Evolutionary conservation across 2,113 vertebrate genomes (phyloP).

Genomic region (Phyllostomus hastatus): DNA sequence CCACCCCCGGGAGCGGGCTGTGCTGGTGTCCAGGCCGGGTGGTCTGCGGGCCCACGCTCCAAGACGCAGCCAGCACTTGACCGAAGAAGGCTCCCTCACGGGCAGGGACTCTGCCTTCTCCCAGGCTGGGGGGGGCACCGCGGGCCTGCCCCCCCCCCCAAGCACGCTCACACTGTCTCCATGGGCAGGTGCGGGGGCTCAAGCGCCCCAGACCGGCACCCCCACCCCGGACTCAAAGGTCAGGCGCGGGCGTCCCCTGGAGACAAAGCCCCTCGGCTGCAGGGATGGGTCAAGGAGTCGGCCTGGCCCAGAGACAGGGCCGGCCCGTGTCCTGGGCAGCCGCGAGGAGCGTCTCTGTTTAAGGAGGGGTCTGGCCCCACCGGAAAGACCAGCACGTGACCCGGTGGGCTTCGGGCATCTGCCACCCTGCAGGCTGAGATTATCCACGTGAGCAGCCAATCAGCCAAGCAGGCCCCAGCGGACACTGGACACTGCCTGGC

Average conservation of each 20-base stretch:
- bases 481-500: background rate
- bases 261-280: fast-evolving
- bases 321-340: background rate
- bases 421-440: background rate
- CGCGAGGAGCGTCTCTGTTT: background rate
- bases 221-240: background rate
- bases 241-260: background rate
- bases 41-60: background rate
- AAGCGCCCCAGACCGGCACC: background rate
- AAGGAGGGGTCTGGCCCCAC: background rate
- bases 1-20: background rate
- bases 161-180: fast-evolving
- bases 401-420: background rate
- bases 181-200: too few species aligned
- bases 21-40: fast-evolving
- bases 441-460: fast-evolving
- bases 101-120: fast-evolving
- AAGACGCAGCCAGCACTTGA: background rate
- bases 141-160: background rate
- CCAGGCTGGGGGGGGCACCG: fast-evolving
- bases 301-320: background rate
- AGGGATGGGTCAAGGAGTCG: fast-evolving
- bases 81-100: background rate
- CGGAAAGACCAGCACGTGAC: fast-evolving
- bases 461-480: background rate